These are phyloP conservation scores for Oxyteleia sp. DNA, from an alignment of 2,888 invertebrate species.

Conservation along the genomic window DNA sequence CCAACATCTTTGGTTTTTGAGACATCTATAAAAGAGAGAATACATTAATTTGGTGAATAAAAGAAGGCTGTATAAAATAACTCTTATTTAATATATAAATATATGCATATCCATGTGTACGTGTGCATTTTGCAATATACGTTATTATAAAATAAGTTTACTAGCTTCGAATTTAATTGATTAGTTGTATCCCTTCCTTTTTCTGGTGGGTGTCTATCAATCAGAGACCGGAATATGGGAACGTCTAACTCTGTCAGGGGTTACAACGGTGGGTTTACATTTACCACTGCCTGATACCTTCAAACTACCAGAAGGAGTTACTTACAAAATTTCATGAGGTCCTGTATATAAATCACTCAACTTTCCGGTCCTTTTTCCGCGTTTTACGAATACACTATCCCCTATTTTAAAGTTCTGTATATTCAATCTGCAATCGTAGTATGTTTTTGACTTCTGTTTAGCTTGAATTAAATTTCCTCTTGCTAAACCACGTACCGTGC, in stretches of 20 bases:
- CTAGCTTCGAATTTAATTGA: no score
- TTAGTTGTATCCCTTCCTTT: no score
- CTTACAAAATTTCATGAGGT: constrained; percentile 61
- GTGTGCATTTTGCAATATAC: no score
- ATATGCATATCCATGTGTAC: no score
- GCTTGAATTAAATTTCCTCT: constrained; percentile 51
- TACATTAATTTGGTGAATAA: no score
- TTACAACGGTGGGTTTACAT: constrained; percentile 46
- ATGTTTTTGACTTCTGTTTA: constrained; percentile 57
- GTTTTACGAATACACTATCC: constrained; percentile 57
- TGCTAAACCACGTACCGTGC: constrained; percentile 37
- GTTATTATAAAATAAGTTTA: no score
- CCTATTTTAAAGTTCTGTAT: constrained; percentile 45
- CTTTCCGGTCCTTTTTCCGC: constrained; percentile 58
- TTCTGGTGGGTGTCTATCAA: no score
- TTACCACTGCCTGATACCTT: constrained; percentile 8
- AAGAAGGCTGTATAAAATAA: no score
- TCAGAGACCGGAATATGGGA: neutral
- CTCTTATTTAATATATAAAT: no score
- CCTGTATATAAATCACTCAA: constrained; percentile 60
- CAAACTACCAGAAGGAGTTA: constrained; percentile 20
- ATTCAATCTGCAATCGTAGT: constrained; percentile 59
- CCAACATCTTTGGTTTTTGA: no score
- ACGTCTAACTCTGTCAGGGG: constrained; percentile 19
- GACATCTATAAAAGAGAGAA: no score